Evolutionary conservation across 2,797 vertebrate genomes (phyloP), one percentile per base, ranked within the genome.

Genomic region (Eulemur coronatus): DNA sequence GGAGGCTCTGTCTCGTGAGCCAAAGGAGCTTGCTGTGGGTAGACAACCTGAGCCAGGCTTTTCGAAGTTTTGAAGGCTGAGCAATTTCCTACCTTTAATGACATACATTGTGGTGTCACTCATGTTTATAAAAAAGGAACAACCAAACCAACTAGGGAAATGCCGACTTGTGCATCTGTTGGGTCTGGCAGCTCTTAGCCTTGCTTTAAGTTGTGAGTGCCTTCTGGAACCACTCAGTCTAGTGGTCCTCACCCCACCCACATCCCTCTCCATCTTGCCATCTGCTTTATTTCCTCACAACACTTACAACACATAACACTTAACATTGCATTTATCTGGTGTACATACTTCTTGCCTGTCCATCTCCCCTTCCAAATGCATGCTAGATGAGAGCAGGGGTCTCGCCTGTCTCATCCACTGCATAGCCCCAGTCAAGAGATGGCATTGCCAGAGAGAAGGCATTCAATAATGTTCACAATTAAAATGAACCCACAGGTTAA

Each of bases 81-180:
- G 67, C 67, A 92, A 38, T 90, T 91, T 69, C 69, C 61, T 86
- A 63, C 52, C 72, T 85, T 79, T 28, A 78, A 78, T 91, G 91
- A 50, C 65, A 70, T 63, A 55, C 46, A 35, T 86, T 84, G 73
- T 86, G 18, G 35, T 94, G 75, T n/a, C 69, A 90, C 78, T 91
- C 78, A 10, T 94, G 61, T 81, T 85, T 72, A 48, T 15, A 82
- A 75, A 87, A 96, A 92, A 95, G 86, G 75, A 94, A 91, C 78
- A 80, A 43, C 59, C 22, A 33, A 82, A 50, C 6, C 69, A 26
- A 73, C 38, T 14, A 30, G 69, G 57, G 57, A 89, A 84, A 20
- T 90, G 38, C 46, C 80, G 76, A 87, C 63, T 61, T 50, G 12
- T 72, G 52, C 30, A 30, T 93, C 85, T 95, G 35, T 75, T 86